Evolutionary conservation across 2,888 invertebrate genomes (phyloP).

Genomic region (Napeogenes sylphis): DNA sequence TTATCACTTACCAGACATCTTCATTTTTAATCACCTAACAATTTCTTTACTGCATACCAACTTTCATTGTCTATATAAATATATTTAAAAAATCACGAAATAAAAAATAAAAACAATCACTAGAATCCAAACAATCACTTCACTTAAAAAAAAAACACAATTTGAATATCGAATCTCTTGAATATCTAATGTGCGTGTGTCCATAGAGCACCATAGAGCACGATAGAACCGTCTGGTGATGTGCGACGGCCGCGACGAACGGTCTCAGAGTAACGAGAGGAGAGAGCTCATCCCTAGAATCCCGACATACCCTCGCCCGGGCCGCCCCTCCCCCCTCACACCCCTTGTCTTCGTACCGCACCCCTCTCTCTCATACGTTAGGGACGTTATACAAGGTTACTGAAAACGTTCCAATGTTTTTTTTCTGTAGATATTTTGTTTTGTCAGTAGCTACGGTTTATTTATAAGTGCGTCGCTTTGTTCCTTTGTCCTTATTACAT

Average conservation of each 20-base stretch:
- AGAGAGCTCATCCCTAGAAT: slow-evolving; percentile 78
- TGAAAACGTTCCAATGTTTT: slow-evolving; percentile 26
- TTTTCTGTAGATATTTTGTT: background rate
- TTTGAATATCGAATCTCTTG: slow-evolving; percentile 22
- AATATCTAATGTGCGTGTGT: slow-evolving; percentile 12
- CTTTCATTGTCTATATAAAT: slow-evolving; percentile 22
- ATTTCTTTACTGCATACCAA: slow-evolving; percentile 41
- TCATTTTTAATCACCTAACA: slow-evolving; percentile 58
- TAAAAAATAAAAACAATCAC: slow-evolving; percentile 11
- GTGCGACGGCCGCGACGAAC: slow-evolving; percentile 70
- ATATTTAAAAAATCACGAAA: slow-evolving; percentile 1
- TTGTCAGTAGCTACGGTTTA: background rate
- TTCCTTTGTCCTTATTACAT: slow-evolving; percentile 2
- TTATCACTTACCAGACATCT: slow-evolving; percentile 67
- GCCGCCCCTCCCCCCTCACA: slow-evolving; percentile 57
- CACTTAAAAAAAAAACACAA: slow-evolving; percentile 19
- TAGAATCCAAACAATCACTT: slow-evolving; percentile 17
- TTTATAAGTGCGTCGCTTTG: background rate
- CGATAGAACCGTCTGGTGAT: slow-evolving; percentile 45
- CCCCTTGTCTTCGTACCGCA: slow-evolving; percentile 64
- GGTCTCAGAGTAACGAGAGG: slow-evolving; percentile 72
- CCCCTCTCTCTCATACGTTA: slow-evolving; percentile 71
- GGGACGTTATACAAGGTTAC: slow-evolving; percentile 60
- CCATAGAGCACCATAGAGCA: slow-evolving; percentile 13
- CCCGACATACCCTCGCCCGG: slow-evolving; percentile 75